Evolutionary conservation across 2,113 vertebrate species (phyloP).

Genomic region (Heloderma charlesbogerti): DNA sequence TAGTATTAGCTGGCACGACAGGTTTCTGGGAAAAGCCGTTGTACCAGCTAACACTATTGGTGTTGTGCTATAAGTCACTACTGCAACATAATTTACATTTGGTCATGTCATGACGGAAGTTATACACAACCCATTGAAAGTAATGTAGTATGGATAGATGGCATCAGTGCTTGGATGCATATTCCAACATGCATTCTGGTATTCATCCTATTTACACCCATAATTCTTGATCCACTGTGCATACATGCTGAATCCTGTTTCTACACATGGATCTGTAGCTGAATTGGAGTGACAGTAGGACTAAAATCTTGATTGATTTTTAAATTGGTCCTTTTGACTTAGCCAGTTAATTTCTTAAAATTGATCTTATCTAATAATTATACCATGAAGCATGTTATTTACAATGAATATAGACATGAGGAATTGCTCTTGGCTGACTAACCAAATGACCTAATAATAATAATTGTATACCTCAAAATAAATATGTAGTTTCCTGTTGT

Average conservation of each 20-base stretch:
- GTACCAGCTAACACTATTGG: too few relatives aligned
- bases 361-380: neutral
- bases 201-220: neutral
- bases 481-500: neutral
- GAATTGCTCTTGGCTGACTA: neutral
- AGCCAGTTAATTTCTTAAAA: neutral
- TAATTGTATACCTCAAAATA: neutral
- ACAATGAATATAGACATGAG: neutral
- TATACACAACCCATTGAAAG: neutral
- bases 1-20: too few relatives aligned
- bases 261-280: neutral
- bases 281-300: neutral
- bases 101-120: neutral
- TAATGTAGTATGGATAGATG: neutral
- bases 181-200: neutral
- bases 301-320: conserved; percentile 1
- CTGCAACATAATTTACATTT: neutral
- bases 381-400: neutral
- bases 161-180: too few relatives aligned
- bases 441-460: neutral
- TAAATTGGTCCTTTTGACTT: conserved; percentile 4
- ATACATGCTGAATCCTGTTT: neutral
- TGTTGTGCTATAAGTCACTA: too few relatives aligned
- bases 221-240: neutral
- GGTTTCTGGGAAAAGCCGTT: too few relatives aligned